A percentile compares a stretch with the other conserved stretches of the same genome.
phyloP scores from a whole-genome alignment of 2,113 vertebrate genomes.

The Hipposideros armiger region DNA sequence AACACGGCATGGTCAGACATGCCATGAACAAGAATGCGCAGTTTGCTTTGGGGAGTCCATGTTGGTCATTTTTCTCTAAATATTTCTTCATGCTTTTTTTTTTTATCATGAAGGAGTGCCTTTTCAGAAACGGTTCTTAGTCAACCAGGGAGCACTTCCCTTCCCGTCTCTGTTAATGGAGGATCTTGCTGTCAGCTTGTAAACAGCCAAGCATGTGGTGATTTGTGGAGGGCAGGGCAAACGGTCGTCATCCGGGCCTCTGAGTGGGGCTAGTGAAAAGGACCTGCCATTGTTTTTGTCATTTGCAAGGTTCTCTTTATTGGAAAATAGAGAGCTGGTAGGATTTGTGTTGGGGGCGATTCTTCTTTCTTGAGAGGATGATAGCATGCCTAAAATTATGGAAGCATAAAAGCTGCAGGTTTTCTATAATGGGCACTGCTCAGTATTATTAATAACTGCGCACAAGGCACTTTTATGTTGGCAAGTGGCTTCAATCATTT shows the following conservation, averaged over 20 bases:
- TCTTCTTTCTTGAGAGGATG: constrained; percentile 78
- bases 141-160: background rate
- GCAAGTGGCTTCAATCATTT: constrained; percentile 82
- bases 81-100: background rate
- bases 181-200: background rate
- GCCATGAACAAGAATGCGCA: background rate
- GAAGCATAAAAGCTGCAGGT: constrained; percentile 82
- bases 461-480: constrained; percentile 81
- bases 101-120: background rate
- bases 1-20: background rate
- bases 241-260: background rate
- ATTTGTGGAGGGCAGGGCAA: constrained; percentile 47
- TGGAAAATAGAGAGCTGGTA: constrained; percentile 72
- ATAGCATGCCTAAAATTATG: constrained; percentile 81
- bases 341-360: constrained; percentile 74
- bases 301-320: constrained; percentile 63
- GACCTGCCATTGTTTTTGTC: constrained; percentile 39
- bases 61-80: constrained; percentile 29
- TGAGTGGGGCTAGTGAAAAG: background rate
- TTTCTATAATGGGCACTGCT: constrained; percentile 80
- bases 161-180: background rate
- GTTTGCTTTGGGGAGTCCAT: background rate
- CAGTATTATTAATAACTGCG: constrained; percentile 81
- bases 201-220: background rate
- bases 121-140: constrained; percentile 45